Percentiles rank a stretch among this genome's conserved stretches.
Evolutionary conservation across 2,113 vertebrate species (phyloP).

Genomic region (Scophthalmus maximus): DNA sequence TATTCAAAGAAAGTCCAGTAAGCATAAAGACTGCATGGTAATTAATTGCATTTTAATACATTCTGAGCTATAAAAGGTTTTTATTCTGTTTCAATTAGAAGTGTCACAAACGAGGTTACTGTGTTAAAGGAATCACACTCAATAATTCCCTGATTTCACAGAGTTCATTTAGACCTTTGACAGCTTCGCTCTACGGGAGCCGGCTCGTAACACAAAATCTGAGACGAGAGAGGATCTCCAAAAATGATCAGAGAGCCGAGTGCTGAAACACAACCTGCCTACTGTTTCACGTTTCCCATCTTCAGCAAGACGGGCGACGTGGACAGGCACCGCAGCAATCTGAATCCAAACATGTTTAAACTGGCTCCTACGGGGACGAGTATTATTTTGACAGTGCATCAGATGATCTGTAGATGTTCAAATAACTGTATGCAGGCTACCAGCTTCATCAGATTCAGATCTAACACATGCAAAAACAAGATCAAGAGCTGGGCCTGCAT

Average conservation of each 20-base stretch:
- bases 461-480: slow-evolving; percentile 56
- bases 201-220: slow-evolving; percentile 41
- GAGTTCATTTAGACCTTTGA: slow-evolving; percentile 74
- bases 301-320: slow-evolving; percentile 37
- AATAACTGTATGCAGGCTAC: slow-evolving; percentile 35
- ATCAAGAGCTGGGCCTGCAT: slow-evolving; percentile 39
- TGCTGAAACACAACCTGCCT: slow-evolving; percentile 33
- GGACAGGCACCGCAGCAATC: slow-evolving; percentile 47
- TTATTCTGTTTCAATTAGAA: slow-evolving; percentile 78
- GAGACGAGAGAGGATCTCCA: slow-evolving; percentile 16
- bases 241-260: slow-evolving; percentile 28
- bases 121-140: slow-evolving; percentile 81
- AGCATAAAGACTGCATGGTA: slow-evolving; percentile 86
- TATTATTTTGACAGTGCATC: slow-evolving; percentile 54
- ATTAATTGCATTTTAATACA: slow-evolving; percentile 86
- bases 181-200: slow-evolving; percentile 58
- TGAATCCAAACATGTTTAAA: slow-evolving; percentile 40
- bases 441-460: slow-evolving; percentile 40
- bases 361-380: slow-evolving; percentile 20
- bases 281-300: slow-evolving; percentile 9
- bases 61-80: slow-evolving; percentile 86
- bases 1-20: slow-evolving; percentile 85
- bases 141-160: slow-evolving; percentile 87
- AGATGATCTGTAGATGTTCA: slow-evolving; percentile 63
- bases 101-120: slow-evolving; percentile 80